These are phyloP conservation scores for Lindbergichthys nudifrons DNA, from an alignment of 2,797 vertebrate species.

Conservation along the genomic window DNA sequence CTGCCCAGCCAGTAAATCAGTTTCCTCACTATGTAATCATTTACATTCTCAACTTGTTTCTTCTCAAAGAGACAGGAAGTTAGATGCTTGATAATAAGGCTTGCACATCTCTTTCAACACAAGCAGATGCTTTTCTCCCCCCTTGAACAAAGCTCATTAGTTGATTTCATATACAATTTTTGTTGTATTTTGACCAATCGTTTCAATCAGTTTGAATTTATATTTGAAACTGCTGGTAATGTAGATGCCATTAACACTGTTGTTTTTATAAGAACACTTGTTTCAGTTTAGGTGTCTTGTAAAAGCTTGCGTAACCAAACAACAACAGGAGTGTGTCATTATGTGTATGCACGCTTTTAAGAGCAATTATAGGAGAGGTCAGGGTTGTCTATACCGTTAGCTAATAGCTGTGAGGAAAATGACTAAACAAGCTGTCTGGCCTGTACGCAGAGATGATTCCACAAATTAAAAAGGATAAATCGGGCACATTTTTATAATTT, in stretches of 20 bases:
- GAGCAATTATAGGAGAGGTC: constrained; percentile 48
- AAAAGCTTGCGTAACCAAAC: constrained; percentile 52
- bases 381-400: constrained; percentile 35
- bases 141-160: neutral
- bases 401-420: constrained; percentile 41
- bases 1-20: constrained; percentile 14
- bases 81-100: constrained; percentile 34
- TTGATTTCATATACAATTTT: constrained; percentile 13
- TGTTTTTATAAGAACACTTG: constrained; percentile 13
- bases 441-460: constrained; percentile 25
- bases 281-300: constrained; percentile 26
- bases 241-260: constrained; percentile 9
- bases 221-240: constrained; percentile 25
- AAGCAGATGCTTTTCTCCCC: constrained; percentile 13
- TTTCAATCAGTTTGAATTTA: constrained; percentile 28
- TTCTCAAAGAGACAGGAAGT: constrained; percentile 29
- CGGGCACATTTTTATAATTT: constrained; percentile 53
- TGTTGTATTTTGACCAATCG: constrained; percentile 14
- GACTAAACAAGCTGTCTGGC: constrained; percentile 16
- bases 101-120: constrained; percentile 30
- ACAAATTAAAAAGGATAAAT: constrained; percentile 43
- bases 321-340: constrained; percentile 41
- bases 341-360: constrained; percentile 59
- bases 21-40: constrained; percentile 6
- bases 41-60: constrained; percentile 46